These are phyloP conservation scores for Corythornis cristatus DNA, from an alignment of 2,113 vertebrate species.

Conservation along the genomic window DNA sequence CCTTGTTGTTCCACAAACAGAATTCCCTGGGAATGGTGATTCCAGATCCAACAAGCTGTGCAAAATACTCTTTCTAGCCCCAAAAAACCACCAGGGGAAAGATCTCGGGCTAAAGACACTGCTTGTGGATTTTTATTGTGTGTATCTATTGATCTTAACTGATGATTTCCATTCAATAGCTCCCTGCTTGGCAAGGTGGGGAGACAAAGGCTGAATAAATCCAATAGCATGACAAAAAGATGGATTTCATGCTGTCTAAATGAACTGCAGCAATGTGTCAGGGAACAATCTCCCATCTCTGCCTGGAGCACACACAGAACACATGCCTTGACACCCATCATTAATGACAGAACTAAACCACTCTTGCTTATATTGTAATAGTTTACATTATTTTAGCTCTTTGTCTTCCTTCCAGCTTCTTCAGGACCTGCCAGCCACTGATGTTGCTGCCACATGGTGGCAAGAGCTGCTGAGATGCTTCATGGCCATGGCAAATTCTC, in stretches of 20 bases:
- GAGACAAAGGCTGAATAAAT: slow-evolving; percentile 33
- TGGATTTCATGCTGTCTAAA: slow-evolving; percentile 35
- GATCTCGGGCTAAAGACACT: not conserved
- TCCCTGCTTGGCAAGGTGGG: not conserved
- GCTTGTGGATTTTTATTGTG: not conserved
- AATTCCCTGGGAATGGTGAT: not conserved
- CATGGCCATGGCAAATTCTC: not conserved
- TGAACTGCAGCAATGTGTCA: slow-evolving; percentile 47
- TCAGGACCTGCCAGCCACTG: not conserved
- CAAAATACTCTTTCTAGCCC: not conserved
- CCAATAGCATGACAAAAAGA: not conserved
- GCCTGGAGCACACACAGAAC: slow-evolving; percentile 17
- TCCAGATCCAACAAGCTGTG: not conserved
- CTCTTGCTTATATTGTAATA: not conserved
- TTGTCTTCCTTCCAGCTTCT: not conserved
- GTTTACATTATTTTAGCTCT: not conserved
- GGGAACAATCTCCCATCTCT: slow-evolving; percentile 37
- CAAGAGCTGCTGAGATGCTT: not conserved
- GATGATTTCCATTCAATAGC: not conserved
- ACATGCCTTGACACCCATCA: not conserved
- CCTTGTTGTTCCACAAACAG: not conserved
- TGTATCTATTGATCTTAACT: not conserved
- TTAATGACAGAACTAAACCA: not conserved
- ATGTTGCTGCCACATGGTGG: not conserved
- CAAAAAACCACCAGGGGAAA: not conserved